Evolutionary conservation across 1,140 invertebrate genomes (phyloP), one percentile per base, ranked within the genome.

Genomic region (Littorina saxatilis): DNA sequence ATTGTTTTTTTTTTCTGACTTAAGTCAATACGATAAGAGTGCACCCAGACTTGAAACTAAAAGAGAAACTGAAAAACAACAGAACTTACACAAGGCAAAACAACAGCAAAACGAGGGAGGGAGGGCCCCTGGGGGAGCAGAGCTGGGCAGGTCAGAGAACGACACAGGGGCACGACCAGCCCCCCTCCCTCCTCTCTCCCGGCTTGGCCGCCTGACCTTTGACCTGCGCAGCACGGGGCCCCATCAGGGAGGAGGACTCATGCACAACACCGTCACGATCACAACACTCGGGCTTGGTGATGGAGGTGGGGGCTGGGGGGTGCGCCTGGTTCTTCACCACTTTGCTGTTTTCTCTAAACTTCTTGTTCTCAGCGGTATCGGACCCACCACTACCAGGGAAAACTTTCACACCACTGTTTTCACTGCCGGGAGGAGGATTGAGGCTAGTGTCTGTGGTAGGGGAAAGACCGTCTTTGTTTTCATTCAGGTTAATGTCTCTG

Each of bases 151-250:
- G 43, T 84, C 85, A 89, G 82, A 88, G 80, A 75, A 90, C 72
- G 74, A 89, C 87, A 87, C 89, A 90, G 50, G 81, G 50, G 83
- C 84, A 86, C 73, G 15, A 23, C 15, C 43, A 20, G 7, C 2
- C 20, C 43, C 50, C 50, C 50, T 50, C 40, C 40, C 66, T 17
- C 32, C 27, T n/a, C 75, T 78, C 29, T 39, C 61, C 58, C 37
- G 9, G 37, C 52, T 37, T 78, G 40, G 37, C 77, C 13, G 58
- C 77, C 47, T 29, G 27, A 27, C 4, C 20, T n/a, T 72, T 72
- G 32, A 70, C 52, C 55, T 73, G 37, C 23, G 47, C 50, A 58
- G 81, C 61, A 29, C 29, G 23, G 37, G 35, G 55, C 23, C 37
- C 43, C 37, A 52, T 23, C 23, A 5, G n/a, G 43, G 70, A 43